phyloP scores from a whole-genome alignment of 2,888 invertebrate species.

The Timema podura region DNA sequence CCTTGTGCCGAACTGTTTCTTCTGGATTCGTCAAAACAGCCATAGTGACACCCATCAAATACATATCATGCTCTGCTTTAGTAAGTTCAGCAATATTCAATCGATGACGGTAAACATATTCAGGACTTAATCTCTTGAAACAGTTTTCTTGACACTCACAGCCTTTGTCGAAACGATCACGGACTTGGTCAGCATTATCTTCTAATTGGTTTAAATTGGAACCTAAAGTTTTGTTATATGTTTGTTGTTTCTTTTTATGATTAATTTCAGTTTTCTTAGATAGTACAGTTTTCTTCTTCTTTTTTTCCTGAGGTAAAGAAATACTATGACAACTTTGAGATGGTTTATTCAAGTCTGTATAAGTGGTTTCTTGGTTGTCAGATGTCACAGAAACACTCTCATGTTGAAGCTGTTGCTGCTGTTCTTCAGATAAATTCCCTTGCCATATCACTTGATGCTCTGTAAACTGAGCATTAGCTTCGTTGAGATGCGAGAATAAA shows the following conservation, averaged over 20 bases:
- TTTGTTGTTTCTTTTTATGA: no score
- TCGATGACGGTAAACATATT: constrained; percentile 70
- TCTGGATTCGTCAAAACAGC: constrained; percentile 69
- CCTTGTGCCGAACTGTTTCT: constrained; percentile 66
- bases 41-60: constrained; percentile 81
- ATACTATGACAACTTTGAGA: not conserved
- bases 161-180: constrained; percentile 63
- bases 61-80: constrained; percentile 80
- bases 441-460: constrained; percentile 56
- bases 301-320: not conserved
- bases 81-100: constrained; percentile 75
- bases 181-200: constrained; percentile 65
- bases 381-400: no score
- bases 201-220: constrained; percentile 51
- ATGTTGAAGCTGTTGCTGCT: no score
- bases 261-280: not conserved
- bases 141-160: constrained; percentile 77
- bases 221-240: no score
- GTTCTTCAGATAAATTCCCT: constrained; percentile 42
- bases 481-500: constrained; percentile 43
- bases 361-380: not conserved
- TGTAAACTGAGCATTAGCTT: constrained; percentile 43
- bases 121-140: constrained; percentile 68
- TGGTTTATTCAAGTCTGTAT: not conserved
- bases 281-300: not conserved